Evolutionary conservation across 2,113 vertebrate species (phyloP).

Genomic region (Chunga burmeisteri): DNA sequence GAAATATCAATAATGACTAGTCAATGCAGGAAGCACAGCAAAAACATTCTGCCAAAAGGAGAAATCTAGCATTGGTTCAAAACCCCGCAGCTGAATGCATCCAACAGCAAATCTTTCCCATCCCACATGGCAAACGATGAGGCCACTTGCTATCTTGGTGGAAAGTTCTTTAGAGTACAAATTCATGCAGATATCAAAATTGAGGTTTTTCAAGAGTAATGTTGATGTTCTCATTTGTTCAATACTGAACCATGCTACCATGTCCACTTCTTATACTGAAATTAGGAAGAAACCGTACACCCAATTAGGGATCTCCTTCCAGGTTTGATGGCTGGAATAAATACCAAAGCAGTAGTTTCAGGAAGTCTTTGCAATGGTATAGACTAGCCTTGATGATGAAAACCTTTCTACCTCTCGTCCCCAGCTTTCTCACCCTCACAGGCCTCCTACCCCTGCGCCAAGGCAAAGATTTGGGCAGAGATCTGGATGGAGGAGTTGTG

Average conservation of each 20-base stretch:
- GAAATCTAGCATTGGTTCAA: neutral
- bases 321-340: neutral
- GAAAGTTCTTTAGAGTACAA: neutral
- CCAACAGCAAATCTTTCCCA: neutral
- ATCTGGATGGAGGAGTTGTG: neutral
- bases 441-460: neutral
- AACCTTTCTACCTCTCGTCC: neutral
- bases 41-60: neutral
- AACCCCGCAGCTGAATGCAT: neutral
- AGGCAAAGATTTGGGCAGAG: neutral
- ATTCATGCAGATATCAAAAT: neutral
- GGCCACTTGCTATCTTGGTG: neutral
- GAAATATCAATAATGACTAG: neutral
- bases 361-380: neutral
- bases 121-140: neutral
- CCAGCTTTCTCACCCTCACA: neutral
- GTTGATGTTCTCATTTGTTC: accelerated
- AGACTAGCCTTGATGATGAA: neutral
- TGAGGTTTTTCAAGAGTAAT: neutral
- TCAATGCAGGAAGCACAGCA: neutral
- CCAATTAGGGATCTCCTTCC: neutral
- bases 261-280: neutral
- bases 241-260: neutral
- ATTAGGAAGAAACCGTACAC: neutral
- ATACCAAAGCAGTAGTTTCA: neutral